Evolutionary conservation across 2,888 invertebrate genomes (phyloP).

Genomic region (Pristionchus arcanus): DNA sequence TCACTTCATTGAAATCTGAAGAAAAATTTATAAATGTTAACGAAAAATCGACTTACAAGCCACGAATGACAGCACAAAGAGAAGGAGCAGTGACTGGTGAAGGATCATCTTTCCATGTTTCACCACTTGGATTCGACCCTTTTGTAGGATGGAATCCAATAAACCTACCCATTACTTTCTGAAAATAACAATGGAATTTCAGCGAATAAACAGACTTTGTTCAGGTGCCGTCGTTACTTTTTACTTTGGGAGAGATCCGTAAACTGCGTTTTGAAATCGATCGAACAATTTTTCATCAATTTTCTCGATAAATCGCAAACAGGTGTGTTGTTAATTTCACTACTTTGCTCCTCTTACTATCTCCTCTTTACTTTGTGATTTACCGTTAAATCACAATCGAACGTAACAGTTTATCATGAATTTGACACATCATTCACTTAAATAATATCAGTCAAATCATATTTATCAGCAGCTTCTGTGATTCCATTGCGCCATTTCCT

Average conservation of each 20-base stretch:
- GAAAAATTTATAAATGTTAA: neutral
- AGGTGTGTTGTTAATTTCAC: too few species aligned
- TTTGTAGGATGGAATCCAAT: neutral
- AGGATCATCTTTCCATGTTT: neutral
- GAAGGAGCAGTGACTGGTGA: neutral
- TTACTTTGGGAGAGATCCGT: too few species aligned
- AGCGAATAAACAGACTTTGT: too few species aligned
- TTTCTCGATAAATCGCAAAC: too few species aligned
- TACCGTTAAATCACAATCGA: neutral
- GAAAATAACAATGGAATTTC: too few species aligned
- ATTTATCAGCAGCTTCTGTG: neutral
- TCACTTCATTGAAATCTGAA: neutral
- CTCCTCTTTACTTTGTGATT: too few species aligned
- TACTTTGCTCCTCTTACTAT: too few species aligned
- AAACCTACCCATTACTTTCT: too few species aligned
- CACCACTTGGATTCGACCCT: neutral
- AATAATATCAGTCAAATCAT: neutral
- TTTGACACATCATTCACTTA: neutral
- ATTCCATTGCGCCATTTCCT: neutral
- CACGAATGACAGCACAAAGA: neutral
- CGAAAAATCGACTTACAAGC: neutral
- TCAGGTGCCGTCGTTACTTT: too few species aligned
- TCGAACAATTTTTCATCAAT: too few species aligned
- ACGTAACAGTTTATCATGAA: neutral
- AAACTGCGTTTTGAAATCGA: too few species aligned